Conservation (phyloP, 1,140 invertebrate species). For the Calliphora vicina region DNA sequence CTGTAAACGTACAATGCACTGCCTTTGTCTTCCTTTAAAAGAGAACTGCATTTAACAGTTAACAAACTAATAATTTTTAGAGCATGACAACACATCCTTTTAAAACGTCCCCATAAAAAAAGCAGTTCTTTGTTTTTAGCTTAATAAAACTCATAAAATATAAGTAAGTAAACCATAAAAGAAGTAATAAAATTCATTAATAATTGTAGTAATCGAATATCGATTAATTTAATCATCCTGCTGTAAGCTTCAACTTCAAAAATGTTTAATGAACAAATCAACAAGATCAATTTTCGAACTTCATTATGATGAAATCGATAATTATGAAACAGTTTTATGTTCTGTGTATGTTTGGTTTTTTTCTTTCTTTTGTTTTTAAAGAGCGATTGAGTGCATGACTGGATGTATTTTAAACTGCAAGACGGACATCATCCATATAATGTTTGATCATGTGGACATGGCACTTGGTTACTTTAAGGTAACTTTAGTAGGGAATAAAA, state of each 20-base stretch:
- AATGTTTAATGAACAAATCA: not conserved
- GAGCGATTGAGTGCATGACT: not conserved
- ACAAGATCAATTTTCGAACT: not conserved
- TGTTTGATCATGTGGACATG: not conserved
- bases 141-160: not conserved
- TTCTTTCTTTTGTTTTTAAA: not conserved
- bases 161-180: not conserved
- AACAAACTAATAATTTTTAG: conserved; percentile 18
- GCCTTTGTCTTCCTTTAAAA: not conserved
- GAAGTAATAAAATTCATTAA: not conserved
- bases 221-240: not conserved
- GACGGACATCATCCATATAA: not conserved
- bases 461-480: not conserved
- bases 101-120: not conserved
- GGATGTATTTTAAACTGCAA: not conserved
- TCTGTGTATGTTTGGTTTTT: not conserved
- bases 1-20: not conserved
- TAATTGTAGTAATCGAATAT: not conserved
- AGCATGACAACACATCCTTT: conserved; percentile 24
- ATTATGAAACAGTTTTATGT: not conserved
- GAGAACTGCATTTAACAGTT: not conserved
- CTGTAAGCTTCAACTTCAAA: not conserved
- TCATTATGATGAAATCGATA: not conserved
- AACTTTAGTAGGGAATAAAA: not conserved
- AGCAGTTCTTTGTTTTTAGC: not conserved